These are phyloP conservation scores for Delichon dasypus DNA, from an alignment of 2,797 vertebrate species.

Conservation along the genomic window DNA sequence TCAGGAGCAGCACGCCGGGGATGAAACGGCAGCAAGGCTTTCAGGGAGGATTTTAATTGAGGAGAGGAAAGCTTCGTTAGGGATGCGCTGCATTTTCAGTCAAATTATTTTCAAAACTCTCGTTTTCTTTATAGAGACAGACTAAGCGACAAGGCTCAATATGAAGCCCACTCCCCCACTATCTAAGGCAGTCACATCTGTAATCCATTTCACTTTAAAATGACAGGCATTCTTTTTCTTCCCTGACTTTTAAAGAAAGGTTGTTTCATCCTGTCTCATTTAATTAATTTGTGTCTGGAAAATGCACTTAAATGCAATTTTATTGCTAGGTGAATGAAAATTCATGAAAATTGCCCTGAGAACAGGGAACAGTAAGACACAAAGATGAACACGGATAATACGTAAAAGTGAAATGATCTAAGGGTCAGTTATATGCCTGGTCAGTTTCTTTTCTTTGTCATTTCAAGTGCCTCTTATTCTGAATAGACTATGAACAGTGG, in stretches of 20 bases:
- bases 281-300: background rate
- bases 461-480: background rate
- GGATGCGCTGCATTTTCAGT: background rate
- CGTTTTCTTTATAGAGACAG: background rate
- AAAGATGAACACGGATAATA: background rate
- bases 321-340: background rate
- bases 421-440: background rate
- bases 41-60: background rate
- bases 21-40: fast-evolving
- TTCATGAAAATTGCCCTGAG: background rate
- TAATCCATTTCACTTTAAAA: background rate
- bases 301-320: background rate
- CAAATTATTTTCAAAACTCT: background rate
- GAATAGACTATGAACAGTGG: background rate
- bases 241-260: background rate
- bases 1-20: fast-evolving
- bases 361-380: background rate
- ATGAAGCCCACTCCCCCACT: background rate
- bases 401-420: background rate
- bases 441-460: background rate
- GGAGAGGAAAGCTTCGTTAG: background rate
- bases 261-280: background rate
- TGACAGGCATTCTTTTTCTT: background rate
- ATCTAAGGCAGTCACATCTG: background rate
- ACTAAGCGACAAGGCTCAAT: background rate